These are phyloP conservation scores for Phenganax subtilis DNA, from an alignment of 92 coral and sea anemone genomes.

Conservation along the genomic window DNA sequence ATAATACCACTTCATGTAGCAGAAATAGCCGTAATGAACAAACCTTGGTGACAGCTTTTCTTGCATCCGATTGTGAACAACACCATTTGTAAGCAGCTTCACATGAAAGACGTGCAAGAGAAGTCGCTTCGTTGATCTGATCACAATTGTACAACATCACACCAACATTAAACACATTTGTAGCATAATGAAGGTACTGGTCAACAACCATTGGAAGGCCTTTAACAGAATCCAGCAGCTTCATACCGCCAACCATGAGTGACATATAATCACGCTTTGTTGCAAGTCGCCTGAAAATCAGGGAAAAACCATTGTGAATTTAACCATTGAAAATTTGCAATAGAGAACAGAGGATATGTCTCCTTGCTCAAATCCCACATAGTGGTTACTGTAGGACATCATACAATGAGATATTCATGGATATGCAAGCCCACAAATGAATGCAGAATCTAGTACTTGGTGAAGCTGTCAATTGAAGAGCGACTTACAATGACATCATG, in stretches of 20 bases:
- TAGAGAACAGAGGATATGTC: background rate
- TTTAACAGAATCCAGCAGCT: slow-evolving; percentile 9
- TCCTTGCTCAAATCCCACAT: too few relatives aligned
- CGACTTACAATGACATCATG: too few relatives aligned
- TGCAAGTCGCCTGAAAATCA: slow-evolving; percentile 8
- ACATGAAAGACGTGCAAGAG: slow-evolving; percentile 68
- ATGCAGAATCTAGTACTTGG: too few relatives aligned
- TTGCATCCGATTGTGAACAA: background rate
- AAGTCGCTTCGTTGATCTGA: slow-evolving; percentile 60
- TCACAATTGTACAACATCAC: slow-evolving; percentile 57
- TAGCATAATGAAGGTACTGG: slow-evolving; percentile 18
- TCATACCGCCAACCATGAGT: slow-evolving; percentile 18
- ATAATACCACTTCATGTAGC: background rate
- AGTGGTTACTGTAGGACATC: too few relatives aligned
- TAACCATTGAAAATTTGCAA: background rate
- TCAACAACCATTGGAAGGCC: slow-evolving; percentile 23
- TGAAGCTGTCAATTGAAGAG: too few relatives aligned
- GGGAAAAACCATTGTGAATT: background rate
- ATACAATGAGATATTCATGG: too few relatives aligned
- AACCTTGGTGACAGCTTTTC: background rate
- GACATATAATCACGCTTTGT: slow-evolving; percentile 12
- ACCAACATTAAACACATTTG: slow-evolving; percentile 60
- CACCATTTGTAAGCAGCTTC: slow-evolving; percentile 36
- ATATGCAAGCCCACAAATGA: too few relatives aligned
- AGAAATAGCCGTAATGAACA: background rate